Conservation (phyloP, 1,140 invertebrate genomes). For the Euura lappo region DNA sequence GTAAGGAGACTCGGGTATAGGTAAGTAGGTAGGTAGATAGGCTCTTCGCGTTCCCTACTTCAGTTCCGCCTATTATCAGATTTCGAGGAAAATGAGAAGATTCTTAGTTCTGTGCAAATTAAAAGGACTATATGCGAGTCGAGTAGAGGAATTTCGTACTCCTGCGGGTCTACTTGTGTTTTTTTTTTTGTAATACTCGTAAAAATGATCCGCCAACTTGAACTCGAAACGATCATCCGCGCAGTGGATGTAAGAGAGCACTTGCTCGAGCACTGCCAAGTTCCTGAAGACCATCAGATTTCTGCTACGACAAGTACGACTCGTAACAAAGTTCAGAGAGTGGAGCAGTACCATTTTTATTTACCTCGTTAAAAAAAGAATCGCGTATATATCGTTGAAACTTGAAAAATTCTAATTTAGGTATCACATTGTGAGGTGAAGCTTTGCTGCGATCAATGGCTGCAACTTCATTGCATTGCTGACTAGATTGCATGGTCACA, state of each 20-base stretch:
- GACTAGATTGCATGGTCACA: no score
- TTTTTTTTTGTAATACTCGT: not conserved
- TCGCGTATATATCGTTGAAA: no score
- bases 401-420: no score
- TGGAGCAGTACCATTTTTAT: no score
- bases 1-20: not conserved
- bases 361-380: no score
- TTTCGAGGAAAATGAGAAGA: not conserved
- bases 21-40: not conserved
- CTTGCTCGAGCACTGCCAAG: not conserved
- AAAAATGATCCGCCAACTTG: not conserved
- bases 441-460: no score
- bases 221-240: constrained; percentile 1
- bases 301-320: not conserved
- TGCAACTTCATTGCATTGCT: no score
- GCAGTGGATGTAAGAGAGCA: not conserved
- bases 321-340: no score
- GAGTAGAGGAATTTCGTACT: not conserved
- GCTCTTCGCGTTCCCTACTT: not conserved
- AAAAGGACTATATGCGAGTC: not conserved
- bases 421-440: no score
- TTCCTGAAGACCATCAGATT: not conserved
- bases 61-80: not conserved
- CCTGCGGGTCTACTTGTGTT: no score
- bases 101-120: not conserved